Evolutionary conservation across 2,888 invertebrate genomes (phyloP).

Genomic region (Shargacucullia verbasci): DNA sequence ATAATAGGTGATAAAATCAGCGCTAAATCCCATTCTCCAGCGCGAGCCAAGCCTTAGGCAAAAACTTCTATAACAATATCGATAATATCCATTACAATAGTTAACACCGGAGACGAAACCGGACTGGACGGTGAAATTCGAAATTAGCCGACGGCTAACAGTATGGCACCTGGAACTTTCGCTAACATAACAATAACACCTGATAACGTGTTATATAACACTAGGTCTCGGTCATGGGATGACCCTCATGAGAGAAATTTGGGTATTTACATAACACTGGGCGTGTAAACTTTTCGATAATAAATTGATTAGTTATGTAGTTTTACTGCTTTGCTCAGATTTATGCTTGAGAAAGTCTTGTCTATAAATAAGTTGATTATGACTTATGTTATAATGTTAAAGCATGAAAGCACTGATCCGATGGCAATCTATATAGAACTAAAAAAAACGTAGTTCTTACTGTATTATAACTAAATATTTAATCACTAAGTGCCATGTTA

Average conservation of each 20-base stretch:
- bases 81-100: conserved; percentile 44
- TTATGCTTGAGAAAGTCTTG: conserved; percentile 30
- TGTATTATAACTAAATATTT: no score
- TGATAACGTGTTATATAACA: conserved; percentile 65
- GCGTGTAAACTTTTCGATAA: conserved; percentile 35
- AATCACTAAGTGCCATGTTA: background rate
- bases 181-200: conserved; percentile 67
- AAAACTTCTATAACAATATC: conserved; percentile 29
- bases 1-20: conserved; percentile 31
- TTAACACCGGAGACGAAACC: conserved; percentile 59
- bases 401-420: background rate
- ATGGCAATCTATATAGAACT: no score
- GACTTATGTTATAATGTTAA: background rate
- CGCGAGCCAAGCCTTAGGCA: conserved; percentile 35
- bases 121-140: conserved; percentile 78
- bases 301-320: conserved; percentile 34
- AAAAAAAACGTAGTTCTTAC: no score
- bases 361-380: background rate
- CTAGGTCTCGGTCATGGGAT: conserved; percentile 79
- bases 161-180: conserved; percentile 79
- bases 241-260: conserved; percentile 68
- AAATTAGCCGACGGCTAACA: conserved; percentile 64
- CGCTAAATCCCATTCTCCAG: background rate
- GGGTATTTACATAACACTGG: conserved; percentile 54
- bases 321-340: conserved; percentile 10